Conservation (phyloP, 1,140 invertebrate species). For the Micrasema longulum region DNA sequence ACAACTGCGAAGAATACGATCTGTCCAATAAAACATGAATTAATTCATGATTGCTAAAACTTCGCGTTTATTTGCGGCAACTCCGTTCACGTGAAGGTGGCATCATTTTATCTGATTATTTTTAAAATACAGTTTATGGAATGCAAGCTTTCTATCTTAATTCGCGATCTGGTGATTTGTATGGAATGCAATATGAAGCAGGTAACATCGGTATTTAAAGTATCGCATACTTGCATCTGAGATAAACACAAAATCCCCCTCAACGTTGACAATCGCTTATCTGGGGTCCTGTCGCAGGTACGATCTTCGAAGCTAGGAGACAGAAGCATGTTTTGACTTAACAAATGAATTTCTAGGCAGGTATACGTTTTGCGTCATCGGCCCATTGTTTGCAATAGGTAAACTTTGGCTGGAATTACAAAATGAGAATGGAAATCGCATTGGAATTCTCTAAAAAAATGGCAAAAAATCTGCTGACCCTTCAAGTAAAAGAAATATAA, state of each 20-base stretch:
- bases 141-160: conserved; percentile 10
- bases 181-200: conserved; percentile 17
- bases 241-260: background rate
- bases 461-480: too few relatives aligned
- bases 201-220: background rate
- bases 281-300: background rate
- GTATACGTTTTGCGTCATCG: conserved; percentile 11
- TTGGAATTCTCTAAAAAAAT: too few relatives aligned
- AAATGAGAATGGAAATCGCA: too few relatives aligned
- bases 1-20: too few relatives aligned
- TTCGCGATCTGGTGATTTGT: conserved; percentile 21
- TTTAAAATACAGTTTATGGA: background rate
- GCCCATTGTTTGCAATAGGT: conserved; percentile 15
- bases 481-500: too few relatives aligned
- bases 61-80: too few relatives aligned
- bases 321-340: too few relatives aligned
- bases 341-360: background rate
- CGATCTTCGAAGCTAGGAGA: conserved; percentile 1
- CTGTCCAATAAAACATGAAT: too few relatives aligned
- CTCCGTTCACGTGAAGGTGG: too few relatives aligned
- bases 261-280: background rate
- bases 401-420: conserved; percentile 10
- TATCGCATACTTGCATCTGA: conserved; percentile 6
- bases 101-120: too few relatives aligned
- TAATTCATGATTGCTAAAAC: too few relatives aligned